phyloP scores from a whole-genome alignment of 2,113 vertebrate species.

The Bos taurus region ARS-UCD2.0 NC_037330.1:11140501-11141000 shows the following conservation, averaged over 20 bases:
- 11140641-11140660: neutral
- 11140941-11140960: too few relatives aligned
- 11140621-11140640: neutral
- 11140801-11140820: neutral
- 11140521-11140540: neutral
- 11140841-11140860: neutral
- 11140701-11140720: neutral
- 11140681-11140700: neutral
- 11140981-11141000: too few relatives aligned
- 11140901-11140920: too few relatives aligned
- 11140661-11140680: too few relatives aligned
- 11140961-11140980: too few relatives aligned
- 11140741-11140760: neutral
- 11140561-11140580: neutral
- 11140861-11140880: neutral
- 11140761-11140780: neutral
- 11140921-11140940: too few relatives aligned
- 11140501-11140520: neutral
- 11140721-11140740: neutral
- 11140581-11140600: neutral
- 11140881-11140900: too few relatives aligned
- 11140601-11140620: neutral
- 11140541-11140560: neutral
- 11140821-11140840: neutral
- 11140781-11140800: neutral